phyloP scores from a whole-genome alignment of 2,888 invertebrate genomes.

The Geophilus truncorum region DNA sequence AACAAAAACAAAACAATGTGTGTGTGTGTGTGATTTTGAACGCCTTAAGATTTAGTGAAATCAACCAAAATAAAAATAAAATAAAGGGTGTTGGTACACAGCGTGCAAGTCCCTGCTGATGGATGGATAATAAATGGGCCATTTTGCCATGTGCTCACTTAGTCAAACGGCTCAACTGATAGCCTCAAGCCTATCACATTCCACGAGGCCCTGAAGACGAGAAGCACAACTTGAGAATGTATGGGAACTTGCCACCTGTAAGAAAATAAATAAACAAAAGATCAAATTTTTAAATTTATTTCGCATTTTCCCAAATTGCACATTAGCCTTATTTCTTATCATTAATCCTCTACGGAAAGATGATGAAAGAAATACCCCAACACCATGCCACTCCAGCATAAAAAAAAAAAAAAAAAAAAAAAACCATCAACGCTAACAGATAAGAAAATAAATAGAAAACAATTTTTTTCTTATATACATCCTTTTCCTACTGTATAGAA shows the following conservation, averaged over 20 bases:
- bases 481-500: background rate
- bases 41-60: background rate
- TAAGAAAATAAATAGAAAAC: constrained; percentile 1
- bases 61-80: background rate
- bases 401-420: background rate
- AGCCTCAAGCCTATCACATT: background rate
- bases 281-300: constrained; percentile 22
- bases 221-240: constrained; percentile 97
- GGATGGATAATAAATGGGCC: background rate
- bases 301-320: background rate
- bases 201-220: constrained; percentile 61
- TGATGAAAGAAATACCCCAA: background rate
- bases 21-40: too few relatives aligned
- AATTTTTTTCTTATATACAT: background rate
- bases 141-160: background rate
- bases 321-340: background rate
- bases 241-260: constrained; percentile 93
- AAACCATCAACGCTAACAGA: background rate
- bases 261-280: constrained; percentile 43
- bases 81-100: background rate
- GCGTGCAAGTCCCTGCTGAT: background rate
- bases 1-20: too few relatives aligned
- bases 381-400: background rate
- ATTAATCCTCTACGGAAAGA: background rate
- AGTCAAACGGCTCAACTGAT: background rate